Percentiles rank a stretch among this genome's conserved stretches.
These are phyloP conservation scores for Syrista parreyssii DNA, from an alignment of 2,888 invertebrate species.

Conservation along the genomic window DNA sequence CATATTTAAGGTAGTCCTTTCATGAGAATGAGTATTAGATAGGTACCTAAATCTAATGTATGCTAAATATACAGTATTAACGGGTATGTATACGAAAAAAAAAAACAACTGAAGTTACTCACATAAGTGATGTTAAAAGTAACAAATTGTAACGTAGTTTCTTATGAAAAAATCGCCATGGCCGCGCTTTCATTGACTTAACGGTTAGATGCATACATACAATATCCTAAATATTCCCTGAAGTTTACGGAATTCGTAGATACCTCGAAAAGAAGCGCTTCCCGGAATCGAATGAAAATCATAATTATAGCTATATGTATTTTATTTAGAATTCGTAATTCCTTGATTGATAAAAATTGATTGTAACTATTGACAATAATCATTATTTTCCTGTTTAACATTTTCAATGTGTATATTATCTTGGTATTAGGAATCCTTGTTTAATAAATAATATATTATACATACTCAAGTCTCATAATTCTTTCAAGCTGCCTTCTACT, in stretches of 20 bases:
- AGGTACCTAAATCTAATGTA: no score
- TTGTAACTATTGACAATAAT: neutral
- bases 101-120: no score
- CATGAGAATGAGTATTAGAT: no score
- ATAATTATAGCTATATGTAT: neutral
- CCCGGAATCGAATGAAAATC: neutral
- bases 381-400: neutral
- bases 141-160: conserved; percentile 17
- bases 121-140: neutral
- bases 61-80: no score
- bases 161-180: conserved; percentile 1
- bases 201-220: neutral
- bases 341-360: neutral
- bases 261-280: neutral
- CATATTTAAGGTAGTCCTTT: no score
- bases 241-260: no score
- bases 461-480: neutral
- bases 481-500: neutral
- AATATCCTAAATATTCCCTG: no score
- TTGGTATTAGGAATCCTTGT: neutral
- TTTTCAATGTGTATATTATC: neutral
- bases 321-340: neutral
- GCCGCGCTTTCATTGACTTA: neutral
- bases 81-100: no score
- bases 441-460: neutral